Conservation (phyloP, 2,888 invertebrate species). For the Eledona agricola region DNA sequence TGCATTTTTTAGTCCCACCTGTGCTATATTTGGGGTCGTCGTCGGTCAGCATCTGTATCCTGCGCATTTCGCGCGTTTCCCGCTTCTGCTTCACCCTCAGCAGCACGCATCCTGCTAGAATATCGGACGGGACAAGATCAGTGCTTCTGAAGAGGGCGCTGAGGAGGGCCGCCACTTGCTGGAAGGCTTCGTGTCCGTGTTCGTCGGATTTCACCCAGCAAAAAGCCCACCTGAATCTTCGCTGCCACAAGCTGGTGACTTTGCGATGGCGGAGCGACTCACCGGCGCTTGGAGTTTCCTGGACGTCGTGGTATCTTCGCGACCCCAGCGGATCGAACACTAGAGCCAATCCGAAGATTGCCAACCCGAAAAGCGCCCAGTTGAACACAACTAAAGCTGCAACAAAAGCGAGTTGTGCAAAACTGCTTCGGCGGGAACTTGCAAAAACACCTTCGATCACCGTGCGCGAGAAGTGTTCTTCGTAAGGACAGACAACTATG, state of each 20-base stretch:
- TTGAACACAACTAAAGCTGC: slow-evolving; percentile 80
- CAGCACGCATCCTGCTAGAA: slow-evolving; percentile 87
- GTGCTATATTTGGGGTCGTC: slow-evolving; percentile 74
- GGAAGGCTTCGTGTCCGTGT: slow-evolving; percentile 80
- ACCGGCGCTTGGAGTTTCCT: slow-evolving; percentile 68
- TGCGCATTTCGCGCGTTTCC: slow-evolving; percentile 75
- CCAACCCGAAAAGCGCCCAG: slow-evolving; percentile 80
- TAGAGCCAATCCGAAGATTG: slow-evolving; percentile 78
- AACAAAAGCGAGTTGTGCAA: slow-evolving; percentile 38
- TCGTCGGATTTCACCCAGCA: slow-evolving; percentile 77
- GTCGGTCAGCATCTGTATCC: slow-evolving; percentile 71
- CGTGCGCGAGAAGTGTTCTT: slow-evolving; percentile 74
- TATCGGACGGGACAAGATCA: slow-evolving; percentile 88
- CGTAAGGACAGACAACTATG: slow-evolving; percentile 72
- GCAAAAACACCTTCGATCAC: slow-evolving; percentile 82
- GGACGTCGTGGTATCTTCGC: slow-evolving; percentile 68
- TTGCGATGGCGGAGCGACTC: slow-evolving; percentile 75
- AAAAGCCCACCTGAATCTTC: slow-evolving; percentile 78
- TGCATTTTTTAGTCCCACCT: too few species aligned
- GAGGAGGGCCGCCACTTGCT: slow-evolving; percentile 80
- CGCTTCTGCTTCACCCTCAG: slow-evolving; percentile 79
- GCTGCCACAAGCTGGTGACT: slow-evolving; percentile 77
- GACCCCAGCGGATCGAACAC: slow-evolving; percentile 86
- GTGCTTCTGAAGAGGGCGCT: slow-evolving; percentile 84
- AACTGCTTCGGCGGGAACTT: too few species aligned